Conservation (phyloP, 2,113 vertebrate species). For the Rhabdomys dilectus region DNA sequence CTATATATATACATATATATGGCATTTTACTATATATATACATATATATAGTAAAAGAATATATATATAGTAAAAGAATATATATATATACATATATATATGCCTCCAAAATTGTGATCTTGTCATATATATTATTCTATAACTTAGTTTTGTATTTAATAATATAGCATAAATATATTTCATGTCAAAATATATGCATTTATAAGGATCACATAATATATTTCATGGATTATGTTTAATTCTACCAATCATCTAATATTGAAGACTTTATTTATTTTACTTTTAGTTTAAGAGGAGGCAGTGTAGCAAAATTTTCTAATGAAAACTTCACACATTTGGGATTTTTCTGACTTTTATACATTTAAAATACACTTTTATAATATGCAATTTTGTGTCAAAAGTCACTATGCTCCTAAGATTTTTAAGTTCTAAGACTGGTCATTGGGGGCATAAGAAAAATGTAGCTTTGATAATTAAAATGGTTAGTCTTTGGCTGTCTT, state of each 20-base stretch:
- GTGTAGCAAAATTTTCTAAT: neutral
- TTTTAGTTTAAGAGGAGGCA: neutral
- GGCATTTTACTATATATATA: too few relatives aligned
- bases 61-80: too few relatives aligned
- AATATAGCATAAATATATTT: neutral
- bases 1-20: too few relatives aligned
- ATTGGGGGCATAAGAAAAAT: neutral
- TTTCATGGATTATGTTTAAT: neutral
- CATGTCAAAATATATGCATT: neutral
- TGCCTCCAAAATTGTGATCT: neutral
- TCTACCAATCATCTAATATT: neutral
- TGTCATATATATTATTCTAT: neutral
- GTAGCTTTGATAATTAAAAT: neutral
- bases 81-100: too few relatives aligned
- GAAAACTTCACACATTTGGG: neutral
- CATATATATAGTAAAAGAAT: too few relatives aligned
- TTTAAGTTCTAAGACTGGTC: neutral
- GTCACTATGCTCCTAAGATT: neutral
- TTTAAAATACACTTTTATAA: neutral
- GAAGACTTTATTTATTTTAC: neutral
- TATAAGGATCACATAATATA: neutral
- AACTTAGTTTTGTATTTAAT: neutral
- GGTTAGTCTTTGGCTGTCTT: neutral
- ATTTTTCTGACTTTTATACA: neutral
- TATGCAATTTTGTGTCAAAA: neutral